Evolutionary conservation across 2,888 invertebrate species (phyloP).

Genomic region (Endomychus coccineus): DNA sequence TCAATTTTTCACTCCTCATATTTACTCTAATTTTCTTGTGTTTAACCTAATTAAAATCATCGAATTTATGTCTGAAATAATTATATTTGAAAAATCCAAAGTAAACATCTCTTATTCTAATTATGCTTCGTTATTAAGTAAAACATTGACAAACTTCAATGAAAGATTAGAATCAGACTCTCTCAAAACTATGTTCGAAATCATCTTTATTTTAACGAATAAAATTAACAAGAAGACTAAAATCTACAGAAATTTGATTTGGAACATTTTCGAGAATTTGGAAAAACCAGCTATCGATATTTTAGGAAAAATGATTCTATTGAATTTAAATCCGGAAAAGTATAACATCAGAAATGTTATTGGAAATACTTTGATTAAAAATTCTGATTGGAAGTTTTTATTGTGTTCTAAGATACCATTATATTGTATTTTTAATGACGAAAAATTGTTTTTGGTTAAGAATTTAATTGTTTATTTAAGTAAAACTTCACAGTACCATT

Average conservation of each 20-base stretch:
- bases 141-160: constrained; percentile 53
- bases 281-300: constrained; percentile 54
- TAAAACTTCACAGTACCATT: constrained; percentile 30
- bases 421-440: constrained; percentile 46
- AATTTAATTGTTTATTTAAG: constrained; percentile 58
- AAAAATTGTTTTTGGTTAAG: constrained; percentile 47
- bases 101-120: constrained; percentile 28
- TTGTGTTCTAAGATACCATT: constrained; percentile 56
- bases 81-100: constrained; percentile 32
- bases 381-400: constrained; percentile 59
- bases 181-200: constrained; percentile 48
- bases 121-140: constrained; percentile 48
- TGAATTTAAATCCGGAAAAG: constrained; percentile 45
- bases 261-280: constrained; percentile 49
- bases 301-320: constrained; percentile 51
- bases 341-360: constrained; percentile 46
- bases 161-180: constrained; percentile 43
- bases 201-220: constrained; percentile 50
- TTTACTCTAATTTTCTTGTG: constrained; percentile 52
- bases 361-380: constrained; percentile 46
- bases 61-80: constrained; percentile 50
- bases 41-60: constrained; percentile 55
- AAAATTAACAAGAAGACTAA: constrained; percentile 37
- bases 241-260: constrained; percentile 44
- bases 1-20: constrained; percentile 50